Percentiles rank a stretch among this genome's conserved stretches.
phyloP scores from a whole-genome alignment of 1,140 invertebrate genomes.

The Pararge aegeria region DNA sequence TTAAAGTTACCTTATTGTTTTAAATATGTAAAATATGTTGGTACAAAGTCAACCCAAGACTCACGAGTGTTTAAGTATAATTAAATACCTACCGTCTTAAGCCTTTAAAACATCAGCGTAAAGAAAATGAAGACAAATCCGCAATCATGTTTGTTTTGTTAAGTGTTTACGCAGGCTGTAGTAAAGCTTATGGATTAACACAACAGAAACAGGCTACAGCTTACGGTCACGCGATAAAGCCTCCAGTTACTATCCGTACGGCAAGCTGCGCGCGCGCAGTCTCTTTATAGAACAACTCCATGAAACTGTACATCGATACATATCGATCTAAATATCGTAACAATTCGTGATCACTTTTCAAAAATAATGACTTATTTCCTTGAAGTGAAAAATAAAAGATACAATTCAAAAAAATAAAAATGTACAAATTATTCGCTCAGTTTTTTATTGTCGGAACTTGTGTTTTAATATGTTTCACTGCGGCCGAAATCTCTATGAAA shows the following conservation, averaged over 20 bases:
- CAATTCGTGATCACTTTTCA: not conserved
- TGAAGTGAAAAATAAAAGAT: not conserved
- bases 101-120: not conserved
- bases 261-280: slow-evolving; percentile 62
- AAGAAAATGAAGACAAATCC: slow-evolving; percentile 18
- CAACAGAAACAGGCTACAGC: slow-evolving; percentile 63
- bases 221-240: slow-evolving; percentile 58
- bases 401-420: slow-evolving; percentile 3
- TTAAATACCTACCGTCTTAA: not conserved
- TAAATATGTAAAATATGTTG: not conserved
- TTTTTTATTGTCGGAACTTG: slow-evolving; percentile 3
- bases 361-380: not conserved
- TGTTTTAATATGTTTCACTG: slow-evolving; percentile 8
- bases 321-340: slow-evolving; percentile 1
- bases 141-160: slow-evolving; percentile 32
- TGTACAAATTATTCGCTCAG: not conserved
- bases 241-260: slow-evolving; percentile 65
- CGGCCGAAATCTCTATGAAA: slow-evolving; percentile 57
- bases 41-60: not conserved
- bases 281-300: not conserved
- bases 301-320: not conserved
- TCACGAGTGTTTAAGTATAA: not conserved
- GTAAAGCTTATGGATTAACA: slow-evolving; percentile 60
- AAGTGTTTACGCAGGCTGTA: slow-evolving; percentile 48
- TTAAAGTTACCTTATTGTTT: not conserved